Conservation (phyloP, 2,797 vertebrate genomes). For the Ispidina lecontei region DNA sequence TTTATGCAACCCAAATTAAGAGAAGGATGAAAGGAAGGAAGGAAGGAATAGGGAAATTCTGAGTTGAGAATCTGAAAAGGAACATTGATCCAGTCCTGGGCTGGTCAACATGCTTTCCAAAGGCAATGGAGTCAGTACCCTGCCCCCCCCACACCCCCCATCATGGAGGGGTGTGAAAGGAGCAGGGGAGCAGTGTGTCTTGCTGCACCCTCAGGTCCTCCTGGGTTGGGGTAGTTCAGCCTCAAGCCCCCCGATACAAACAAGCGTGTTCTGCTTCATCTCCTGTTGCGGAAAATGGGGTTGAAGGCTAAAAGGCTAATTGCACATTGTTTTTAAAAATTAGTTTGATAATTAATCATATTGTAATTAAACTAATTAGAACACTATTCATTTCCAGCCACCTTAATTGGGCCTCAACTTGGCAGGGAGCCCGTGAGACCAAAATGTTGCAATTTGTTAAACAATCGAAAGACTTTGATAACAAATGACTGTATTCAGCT, state of each 20-base stretch:
- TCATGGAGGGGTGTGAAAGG: not conserved
- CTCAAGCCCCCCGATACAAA: conserved; percentile 51
- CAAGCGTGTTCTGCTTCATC: conserved; percentile 65
- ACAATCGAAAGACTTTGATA: conserved; percentile 77
- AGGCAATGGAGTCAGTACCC: not conserved
- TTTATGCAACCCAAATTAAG: not conserved
- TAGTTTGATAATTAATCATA: conserved; percentile 80
- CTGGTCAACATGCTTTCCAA: conserved; percentile 35
- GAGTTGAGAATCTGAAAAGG: conserved; percentile 1
- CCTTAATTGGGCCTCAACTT: conserved; percentile 80
- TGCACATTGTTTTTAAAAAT: conserved; percentile 79
- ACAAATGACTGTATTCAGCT: conserved; percentile 76
- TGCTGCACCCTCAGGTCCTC: not conserved
- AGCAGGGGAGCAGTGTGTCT: not conserved
- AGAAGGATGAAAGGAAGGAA: not conserved
- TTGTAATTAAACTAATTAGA: conserved; percentile 84
- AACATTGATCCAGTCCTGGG: not conserved
- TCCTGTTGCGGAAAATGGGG: conserved; percentile 69
- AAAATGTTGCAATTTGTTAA: conserved; percentile 78
- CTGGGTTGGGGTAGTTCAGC: not conserved
- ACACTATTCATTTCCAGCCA: conserved; percentile 78
- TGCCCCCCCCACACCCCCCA: not conserved
- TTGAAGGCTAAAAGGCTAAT: conserved; percentile 75
- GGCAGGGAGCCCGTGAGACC: conserved; percentile 74
- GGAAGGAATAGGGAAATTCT: conserved; percentile 4